Evolutionary conservation across 2,113 vertebrate genomes (phyloP).

Genomic region (Equus quagga): DNA sequence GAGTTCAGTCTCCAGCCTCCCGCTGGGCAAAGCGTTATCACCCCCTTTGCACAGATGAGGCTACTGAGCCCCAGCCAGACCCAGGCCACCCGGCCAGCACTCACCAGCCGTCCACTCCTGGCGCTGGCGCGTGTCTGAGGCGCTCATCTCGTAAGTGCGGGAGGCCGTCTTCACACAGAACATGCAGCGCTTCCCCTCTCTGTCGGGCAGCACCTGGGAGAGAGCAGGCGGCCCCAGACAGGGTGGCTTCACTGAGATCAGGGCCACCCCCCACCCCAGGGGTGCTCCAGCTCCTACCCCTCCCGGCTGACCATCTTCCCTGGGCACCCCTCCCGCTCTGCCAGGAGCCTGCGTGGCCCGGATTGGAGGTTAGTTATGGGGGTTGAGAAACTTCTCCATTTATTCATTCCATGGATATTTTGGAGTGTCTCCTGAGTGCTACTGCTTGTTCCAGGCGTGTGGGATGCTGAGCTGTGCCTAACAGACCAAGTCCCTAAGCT

Average conservation of each 20-base stretch:
- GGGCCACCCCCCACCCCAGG: neutral
- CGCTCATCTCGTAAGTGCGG: slow-evolving; percentile 97
- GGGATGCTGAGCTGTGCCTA: neutral
- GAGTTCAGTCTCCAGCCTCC: neutral
- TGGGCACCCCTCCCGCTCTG: neutral
- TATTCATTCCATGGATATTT: neutral
- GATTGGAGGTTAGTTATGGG: neutral
- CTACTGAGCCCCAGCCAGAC: neutral
- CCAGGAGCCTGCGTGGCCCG: neutral
- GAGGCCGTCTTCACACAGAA: slow-evolving; percentile 96
- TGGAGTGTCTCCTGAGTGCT: neutral
- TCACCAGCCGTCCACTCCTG: slow-evolving; percentile 97
- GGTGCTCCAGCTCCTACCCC: neutral
- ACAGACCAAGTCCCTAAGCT: neutral
- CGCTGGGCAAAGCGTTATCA: neutral
- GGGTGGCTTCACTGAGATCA: neutral
- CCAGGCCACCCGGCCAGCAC: neutral
- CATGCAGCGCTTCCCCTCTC: slow-evolving; percentile 97
- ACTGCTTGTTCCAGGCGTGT: neutral
- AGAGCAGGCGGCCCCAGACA: neutral
- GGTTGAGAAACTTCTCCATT: neutral
- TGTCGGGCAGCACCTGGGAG: slow-evolving; percentile 93
- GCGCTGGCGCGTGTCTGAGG: slow-evolving; percentile 96
- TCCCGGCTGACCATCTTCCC: neutral
- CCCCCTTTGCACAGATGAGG: neutral